Base-by-base conservation (phyloP, 1,140 invertebrate genomes). In the Cepaea nemoralis region DNA sequence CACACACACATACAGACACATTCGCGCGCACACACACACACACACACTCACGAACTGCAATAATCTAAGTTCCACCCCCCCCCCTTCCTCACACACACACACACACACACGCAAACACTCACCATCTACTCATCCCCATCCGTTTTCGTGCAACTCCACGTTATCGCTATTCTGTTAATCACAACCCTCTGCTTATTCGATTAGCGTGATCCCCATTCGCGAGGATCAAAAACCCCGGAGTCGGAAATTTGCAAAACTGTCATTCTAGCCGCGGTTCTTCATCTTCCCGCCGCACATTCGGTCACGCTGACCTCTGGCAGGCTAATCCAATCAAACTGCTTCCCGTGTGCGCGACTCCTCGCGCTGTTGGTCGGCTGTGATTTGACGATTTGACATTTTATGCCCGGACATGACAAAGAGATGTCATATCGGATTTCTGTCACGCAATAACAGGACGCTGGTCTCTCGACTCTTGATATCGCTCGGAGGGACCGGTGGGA, bases 331-430 rank as follows among this genome's bases (percentile, higher is more conserved):
- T 59, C 12, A 59, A 59, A 59, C 8, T 5, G 55, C 55, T 59
- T 59, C 55, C 55, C 55, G 55, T n/a, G 55, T 24, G 55, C 8
- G 55, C 55, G 55, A 59, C 24, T 59, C 55, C 55, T 59, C 12
- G 55, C 55, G 55, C 12, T 59, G 55, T n/a, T 59, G 12, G 55
- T 24, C 55, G 55, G 55, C 55, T 59, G 55, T 59, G 55, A 59
- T 59, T 59, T 59, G 55, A 59, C 55, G 55, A 59, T 59, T 59
- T 59, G 55, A 59, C 55, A 59, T 59, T 59, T 59, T 59, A 59
- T 59, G 55, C 55, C 55, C 55, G 55, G 5, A 59, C 55, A 10
- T 59, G 55, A 59, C 55, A 59, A 59, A 59, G 55, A 59, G 5
- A 59, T 59, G 55, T n/a, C 55, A 59, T 22, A 59, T 59, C 55